Conservation (phyloP, 2,888 invertebrate species). For the Himalopsyche tibetana region DNA sequence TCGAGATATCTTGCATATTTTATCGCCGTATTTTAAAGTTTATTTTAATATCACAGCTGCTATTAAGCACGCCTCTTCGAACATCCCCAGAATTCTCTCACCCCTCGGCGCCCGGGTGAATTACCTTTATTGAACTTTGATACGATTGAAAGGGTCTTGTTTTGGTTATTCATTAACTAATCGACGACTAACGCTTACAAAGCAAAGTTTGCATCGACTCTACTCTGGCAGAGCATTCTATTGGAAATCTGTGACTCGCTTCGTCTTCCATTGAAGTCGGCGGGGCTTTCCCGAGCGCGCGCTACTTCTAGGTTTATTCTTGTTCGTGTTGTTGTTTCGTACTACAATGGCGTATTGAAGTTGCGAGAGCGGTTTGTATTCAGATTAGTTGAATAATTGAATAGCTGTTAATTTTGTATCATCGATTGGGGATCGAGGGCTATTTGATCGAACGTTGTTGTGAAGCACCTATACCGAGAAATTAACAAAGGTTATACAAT, state of each 20-base stretch:
- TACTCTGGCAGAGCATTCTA: slow-evolving; percentile 1
- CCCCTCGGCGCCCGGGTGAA: slow-evolving; percentile 29
- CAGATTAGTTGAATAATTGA: slow-evolving; percentile 35
- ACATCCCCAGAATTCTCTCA: not conserved
- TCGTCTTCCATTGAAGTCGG: not conserved
- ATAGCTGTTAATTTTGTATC: not conserved
- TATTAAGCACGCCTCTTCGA: not conserved
- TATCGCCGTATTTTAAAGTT: not conserved
- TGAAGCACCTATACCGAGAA: not conserved
- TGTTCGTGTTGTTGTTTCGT: slow-evolving; percentile 18
- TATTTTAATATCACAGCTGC: not conserved
- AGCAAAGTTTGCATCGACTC: slow-evolving; percentile 24
- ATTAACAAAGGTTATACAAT: no score
- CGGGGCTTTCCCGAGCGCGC: not conserved
- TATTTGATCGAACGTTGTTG: not conserved
- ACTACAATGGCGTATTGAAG: not conserved
- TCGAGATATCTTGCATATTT: no score
- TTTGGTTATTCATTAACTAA: slow-evolving; percentile 48
- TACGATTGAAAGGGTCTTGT: slow-evolving; percentile 50
- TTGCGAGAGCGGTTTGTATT: slow-evolving; percentile 16
- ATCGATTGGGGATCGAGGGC: not conserved
- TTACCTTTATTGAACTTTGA: slow-evolving; percentile 51
- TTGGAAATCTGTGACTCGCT: not conserved
- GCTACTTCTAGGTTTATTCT: not conserved
- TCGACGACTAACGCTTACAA: slow-evolving; percentile 39